These are phyloP conservation scores for Heliconius congener DNA, from an alignment of 1,140 invertebrate species.

Conservation along the genomic window DNA sequence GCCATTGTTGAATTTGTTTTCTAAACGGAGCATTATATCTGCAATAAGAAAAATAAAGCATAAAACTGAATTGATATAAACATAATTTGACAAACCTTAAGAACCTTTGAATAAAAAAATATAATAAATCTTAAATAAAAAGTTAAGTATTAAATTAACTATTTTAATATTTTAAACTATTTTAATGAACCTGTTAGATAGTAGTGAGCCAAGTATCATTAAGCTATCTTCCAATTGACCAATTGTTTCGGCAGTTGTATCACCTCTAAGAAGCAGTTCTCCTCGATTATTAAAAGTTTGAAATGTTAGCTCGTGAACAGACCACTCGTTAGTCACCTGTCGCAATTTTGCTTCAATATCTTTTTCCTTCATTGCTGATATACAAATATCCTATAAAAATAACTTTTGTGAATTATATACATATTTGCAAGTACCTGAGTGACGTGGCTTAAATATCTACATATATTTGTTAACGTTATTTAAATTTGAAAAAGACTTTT, in stretches of 20 bases:
- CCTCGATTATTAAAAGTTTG: constrained; percentile 97
- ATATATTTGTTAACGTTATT: too few relatives aligned
- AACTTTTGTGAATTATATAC: too few relatives aligned
- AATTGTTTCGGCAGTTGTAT: constrained; percentile 97
- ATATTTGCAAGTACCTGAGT: too few relatives aligned
- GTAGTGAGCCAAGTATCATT: constrained; percentile 95
- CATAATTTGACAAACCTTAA: too few relatives aligned
- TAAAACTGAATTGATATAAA: too few relatives aligned
- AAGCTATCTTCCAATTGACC: constrained; percentile 96
- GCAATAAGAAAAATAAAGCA: constrained; percentile 19
- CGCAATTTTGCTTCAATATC: constrained; percentile 98
- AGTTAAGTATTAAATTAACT: neutral
- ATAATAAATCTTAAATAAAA: too few relatives aligned
- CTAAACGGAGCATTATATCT: constrained; percentile 98
- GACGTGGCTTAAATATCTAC: too few relatives aligned
- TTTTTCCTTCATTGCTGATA: constrained; percentile 98
- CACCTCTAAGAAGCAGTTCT: constrained; percentile 94
- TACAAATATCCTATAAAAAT: constrained; percentile 92
- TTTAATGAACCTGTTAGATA: constrained; percentile 89
- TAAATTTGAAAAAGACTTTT: too few relatives aligned
- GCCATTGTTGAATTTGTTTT: constrained; percentile 98
- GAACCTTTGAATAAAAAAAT: too few relatives aligned
- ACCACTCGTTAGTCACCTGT: constrained; percentile 98
- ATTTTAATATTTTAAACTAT: neutral
- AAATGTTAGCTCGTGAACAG: constrained; percentile 95